These are phyloP conservation scores for Danio tinwini DNA, from an alignment of 2,797 vertebrate genomes.

Conservation along the genomic window DNA sequence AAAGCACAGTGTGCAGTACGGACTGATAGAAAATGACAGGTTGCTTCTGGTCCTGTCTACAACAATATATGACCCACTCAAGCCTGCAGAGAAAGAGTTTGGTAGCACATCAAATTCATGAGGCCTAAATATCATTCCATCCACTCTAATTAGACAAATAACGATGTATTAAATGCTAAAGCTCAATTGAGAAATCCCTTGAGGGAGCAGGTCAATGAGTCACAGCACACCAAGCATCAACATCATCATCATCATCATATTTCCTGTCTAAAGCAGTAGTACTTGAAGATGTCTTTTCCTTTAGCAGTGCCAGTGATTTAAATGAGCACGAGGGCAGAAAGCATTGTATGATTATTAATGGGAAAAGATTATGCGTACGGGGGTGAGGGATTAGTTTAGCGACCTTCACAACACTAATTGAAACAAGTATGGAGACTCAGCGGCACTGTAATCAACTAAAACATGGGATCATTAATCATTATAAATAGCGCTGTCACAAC, in stretches of 20 bases:
- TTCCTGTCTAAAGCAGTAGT: conserved; percentile 21
- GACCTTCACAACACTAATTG: conserved; percentile 93
- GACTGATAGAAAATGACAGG: conserved; percentile 50
- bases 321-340: conserved; percentile 89
- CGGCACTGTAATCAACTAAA: conserved; percentile 91
- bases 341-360: conserved; percentile 88
- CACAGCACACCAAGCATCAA: conserved; percentile 51
- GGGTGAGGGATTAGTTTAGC: conserved; percentile 88
- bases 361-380: conserved; percentile 85
- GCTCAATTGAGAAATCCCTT: conserved; percentile 65
- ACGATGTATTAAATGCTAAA: conserved; percentile 73
- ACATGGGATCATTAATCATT: conserved; percentile 93
- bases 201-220: conserved; percentile 70
- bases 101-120: conserved; percentile 64
- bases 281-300: conserved; percentile 67
- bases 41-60: conserved; percentile 54
- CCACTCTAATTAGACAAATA: conserved; percentile 80
- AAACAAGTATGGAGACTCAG: conserved; percentile 90
- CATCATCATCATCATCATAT: conserved; percentile 29
- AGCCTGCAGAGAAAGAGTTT: conserved; percentile 37
- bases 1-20: not conserved
- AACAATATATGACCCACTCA: conserved; percentile 45
- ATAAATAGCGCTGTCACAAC: conserved; percentile 90
- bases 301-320: conserved; percentile 83
- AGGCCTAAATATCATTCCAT: conserved; percentile 83